These are phyloP conservation scores for Neomonachus schauinslandi DNA, from an alignment of 2,113 vertebrate species.

Conservation along the genomic window DNA sequence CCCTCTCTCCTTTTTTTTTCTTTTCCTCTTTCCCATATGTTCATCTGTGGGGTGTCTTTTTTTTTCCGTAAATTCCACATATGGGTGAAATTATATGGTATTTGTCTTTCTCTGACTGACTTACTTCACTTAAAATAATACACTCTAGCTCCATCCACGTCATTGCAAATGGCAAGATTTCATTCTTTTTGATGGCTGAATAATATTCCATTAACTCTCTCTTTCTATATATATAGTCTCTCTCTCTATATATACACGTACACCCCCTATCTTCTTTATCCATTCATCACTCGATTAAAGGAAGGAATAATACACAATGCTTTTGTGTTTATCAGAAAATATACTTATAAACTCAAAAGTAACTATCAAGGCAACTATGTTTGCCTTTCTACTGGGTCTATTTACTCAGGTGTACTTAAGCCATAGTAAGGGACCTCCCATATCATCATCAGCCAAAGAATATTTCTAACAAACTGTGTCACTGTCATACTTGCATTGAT, in stretches of 20 bases:
- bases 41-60: not conserved
- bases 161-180: not conserved
- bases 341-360: not conserved
- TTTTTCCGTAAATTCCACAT: not conserved
- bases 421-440: not conserved
- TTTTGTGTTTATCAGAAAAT: not conserved
- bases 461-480: not conserved
- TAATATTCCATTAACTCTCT: not conserved
- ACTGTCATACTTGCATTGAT: not conserved
- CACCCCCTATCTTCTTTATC: not conserved
- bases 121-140: not conserved
- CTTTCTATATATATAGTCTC: no score
- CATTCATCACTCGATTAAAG: not conserved
- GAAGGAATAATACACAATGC: not conserved
- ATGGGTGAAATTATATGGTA: not conserved
- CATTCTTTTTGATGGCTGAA: not conserved
- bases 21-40: not conserved
- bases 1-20: not conserved
- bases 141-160: not conserved
- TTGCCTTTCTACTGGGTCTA: not conserved
- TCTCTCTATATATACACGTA: no score
- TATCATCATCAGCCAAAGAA: not conserved
- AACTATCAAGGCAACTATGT: not conserved
- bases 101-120: not conserved
- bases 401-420: not conserved